A percentile compares a stretch with the other conserved stretches of the same genome.
Conservation (phyloP, 2,888 invertebrate species). For the Macrophya alboannulata region DNA sequence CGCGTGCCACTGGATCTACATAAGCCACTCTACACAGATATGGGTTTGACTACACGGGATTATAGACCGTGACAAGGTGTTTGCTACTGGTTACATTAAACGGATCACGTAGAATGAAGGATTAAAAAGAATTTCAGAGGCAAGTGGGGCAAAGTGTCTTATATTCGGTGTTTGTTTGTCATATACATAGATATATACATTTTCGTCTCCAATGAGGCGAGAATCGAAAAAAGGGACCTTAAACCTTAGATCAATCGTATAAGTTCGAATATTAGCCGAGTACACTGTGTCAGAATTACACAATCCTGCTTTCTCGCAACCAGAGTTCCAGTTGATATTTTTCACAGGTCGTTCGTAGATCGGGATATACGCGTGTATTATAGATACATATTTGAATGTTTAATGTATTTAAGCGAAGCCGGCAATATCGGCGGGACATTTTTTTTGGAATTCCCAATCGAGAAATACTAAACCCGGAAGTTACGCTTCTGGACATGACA, state of each 20-base stretch:
- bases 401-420: background rate
- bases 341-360: slow-evolving; percentile 6
- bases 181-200: background rate
- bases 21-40: slow-evolving; percentile 25
- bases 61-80: slow-evolving; percentile 13
- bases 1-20: slow-evolving; percentile 41
- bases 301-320: slow-evolving; percentile 18
- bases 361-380: background rate
- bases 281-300: background rate
- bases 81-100: slow-evolving; percentile 20
- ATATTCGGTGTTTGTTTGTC: background rate
- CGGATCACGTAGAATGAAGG: background rate
- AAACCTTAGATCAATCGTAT: background rate
- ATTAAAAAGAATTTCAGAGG: background rate
- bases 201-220: background rate
- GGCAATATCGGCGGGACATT: background rate
- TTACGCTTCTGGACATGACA: slow-evolving; percentile 38
- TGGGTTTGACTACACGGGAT: slow-evolving; percentile 23
- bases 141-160: background rate
- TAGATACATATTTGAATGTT: background rate
- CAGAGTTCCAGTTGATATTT: slow-evolving; percentile 10
- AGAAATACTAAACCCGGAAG: slow-evolving; percentile 39
- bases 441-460: slow-evolving; percentile 41
- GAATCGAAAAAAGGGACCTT: background rate
- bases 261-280: background rate